Percentiles rank a stretch among this genome's conserved stretches.
phyloP scores from a whole-genome alignment of 1,140 invertebrate species.

The Drosophila rufa region DNA sequence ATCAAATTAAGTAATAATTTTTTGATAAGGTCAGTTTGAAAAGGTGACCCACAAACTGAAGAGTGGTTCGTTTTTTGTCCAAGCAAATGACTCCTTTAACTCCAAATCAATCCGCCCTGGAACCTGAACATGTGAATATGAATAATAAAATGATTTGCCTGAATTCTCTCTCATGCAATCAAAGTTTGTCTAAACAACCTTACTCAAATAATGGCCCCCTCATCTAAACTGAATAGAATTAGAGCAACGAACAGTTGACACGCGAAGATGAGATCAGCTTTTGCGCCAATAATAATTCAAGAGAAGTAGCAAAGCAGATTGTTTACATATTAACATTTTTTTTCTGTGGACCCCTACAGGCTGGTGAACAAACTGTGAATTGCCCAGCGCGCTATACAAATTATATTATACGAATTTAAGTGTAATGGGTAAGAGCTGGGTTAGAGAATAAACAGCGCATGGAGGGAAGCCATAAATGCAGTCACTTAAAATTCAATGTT shows the following conservation, averaged over 20 bases:
- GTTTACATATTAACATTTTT: slow-evolving; percentile 37
- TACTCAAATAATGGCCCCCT: slow-evolving; percentile 27
- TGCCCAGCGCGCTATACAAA: slow-evolving; percentile 7
- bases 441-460: slow-evolving; percentile 29
- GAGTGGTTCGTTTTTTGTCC: background rate
- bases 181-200: slow-evolving; percentile 42
- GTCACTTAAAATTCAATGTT: slow-evolving; percentile 77
- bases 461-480: slow-evolving; percentile 70
- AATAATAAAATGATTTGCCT: slow-evolving; percentile 9
- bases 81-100: slow-evolving; percentile 17
- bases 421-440: background rate
- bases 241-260: slow-evolving; percentile 27
- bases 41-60: slow-evolving; percentile 4
- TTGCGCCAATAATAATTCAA: slow-evolving; percentile 32
- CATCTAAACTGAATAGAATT: slow-evolving; percentile 51
- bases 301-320: slow-evolving; percentile 28
- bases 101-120: slow-evolving; percentile 3
- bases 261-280: slow-evolving; percentile 30
- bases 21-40: slow-evolving; percentile 36
- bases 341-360: slow-evolving; percentile 11
- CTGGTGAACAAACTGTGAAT: slow-evolving; percentile 33
- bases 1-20: background rate
- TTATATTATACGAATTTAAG: slow-evolving; percentile 16
- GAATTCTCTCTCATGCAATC: slow-evolving; percentile 4
- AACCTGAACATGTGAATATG: slow-evolving; percentile 27